Conservation (phyloP, 2,797 vertebrate species). For the Sebastes dallii region DNA sequence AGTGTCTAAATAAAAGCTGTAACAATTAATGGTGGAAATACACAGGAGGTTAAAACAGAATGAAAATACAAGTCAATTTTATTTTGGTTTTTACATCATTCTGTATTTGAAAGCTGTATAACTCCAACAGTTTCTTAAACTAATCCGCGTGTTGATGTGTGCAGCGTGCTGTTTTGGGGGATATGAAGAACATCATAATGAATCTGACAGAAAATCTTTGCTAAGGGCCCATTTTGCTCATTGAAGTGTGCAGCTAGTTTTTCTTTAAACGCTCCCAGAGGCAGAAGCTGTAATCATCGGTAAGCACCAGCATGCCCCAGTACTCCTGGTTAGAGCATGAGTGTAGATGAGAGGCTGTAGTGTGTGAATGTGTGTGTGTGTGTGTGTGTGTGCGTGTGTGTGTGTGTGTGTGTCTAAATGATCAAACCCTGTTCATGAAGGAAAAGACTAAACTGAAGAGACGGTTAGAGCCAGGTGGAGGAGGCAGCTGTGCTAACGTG, state of each 20-base stretch:
- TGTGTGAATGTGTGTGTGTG: background rate
- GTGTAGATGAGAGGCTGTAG: background rate
- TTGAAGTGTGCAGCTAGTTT: conserved; percentile 6
- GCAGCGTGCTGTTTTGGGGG: background rate
- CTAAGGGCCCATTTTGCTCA: background rate
- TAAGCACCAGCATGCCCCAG: conserved; percentile 3
- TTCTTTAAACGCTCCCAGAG: conserved; percentile 3
- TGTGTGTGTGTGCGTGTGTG: background rate
- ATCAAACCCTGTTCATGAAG: background rate
- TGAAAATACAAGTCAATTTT: no score
- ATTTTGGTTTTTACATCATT: no score
- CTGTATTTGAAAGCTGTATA: background rate
- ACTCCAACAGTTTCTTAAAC: background rate
- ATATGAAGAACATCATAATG: background rate
- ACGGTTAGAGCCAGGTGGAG: background rate
- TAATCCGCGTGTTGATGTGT: background rate
- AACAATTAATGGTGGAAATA: no score
- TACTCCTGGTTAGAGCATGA: background rate
- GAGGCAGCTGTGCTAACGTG: background rate
- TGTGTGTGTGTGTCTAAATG: background rate
- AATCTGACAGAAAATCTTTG: background rate
- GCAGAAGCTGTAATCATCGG: conserved; percentile 3
- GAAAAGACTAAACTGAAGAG: background rate
- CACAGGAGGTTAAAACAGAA: no score
- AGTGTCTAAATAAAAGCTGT: no score